These are phyloP conservation scores for Propithecus perrieri DNA, from an alignment of 2,797 vertebrate species.

Conservation along the genomic window DNA sequence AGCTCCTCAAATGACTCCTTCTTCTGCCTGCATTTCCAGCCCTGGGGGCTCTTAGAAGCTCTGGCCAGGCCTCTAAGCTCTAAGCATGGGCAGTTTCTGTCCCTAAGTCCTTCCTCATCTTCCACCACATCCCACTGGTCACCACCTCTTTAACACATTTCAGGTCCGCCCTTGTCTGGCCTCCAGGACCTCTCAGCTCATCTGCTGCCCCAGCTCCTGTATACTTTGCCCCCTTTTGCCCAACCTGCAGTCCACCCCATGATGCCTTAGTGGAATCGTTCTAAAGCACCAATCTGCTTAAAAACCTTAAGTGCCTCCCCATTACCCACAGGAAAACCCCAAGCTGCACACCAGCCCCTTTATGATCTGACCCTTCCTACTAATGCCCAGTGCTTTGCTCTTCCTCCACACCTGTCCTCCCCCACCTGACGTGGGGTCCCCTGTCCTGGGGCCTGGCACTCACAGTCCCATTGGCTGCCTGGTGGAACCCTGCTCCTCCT, in stretches of 20 bases:
- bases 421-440: too few species aligned
- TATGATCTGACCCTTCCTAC: too few species aligned
- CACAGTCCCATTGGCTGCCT: neutral
- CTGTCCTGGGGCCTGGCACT: neutral
- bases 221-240: accelerated
- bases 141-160: accelerated
- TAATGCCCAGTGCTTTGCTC: neutral
- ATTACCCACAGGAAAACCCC: neutral
- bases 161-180: neutral
- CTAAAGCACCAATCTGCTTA: neutral
- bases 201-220: accelerated
- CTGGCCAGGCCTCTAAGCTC: neutral
- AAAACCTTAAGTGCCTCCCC: neutral
- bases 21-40: neutral
- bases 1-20: neutral
- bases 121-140: accelerated
- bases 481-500: neutral
- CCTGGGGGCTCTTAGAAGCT: neutral
- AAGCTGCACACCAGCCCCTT: accelerated
- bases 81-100: accelerated
- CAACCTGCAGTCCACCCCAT: accelerated
- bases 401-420: neutral
- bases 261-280: neutral
- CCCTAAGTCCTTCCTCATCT: neutral
- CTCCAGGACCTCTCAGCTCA: neutral